Evolutionary conservation across 2,888 invertebrate species (phyloP).

Genomic region (Limulus polyphemus): DNA sequence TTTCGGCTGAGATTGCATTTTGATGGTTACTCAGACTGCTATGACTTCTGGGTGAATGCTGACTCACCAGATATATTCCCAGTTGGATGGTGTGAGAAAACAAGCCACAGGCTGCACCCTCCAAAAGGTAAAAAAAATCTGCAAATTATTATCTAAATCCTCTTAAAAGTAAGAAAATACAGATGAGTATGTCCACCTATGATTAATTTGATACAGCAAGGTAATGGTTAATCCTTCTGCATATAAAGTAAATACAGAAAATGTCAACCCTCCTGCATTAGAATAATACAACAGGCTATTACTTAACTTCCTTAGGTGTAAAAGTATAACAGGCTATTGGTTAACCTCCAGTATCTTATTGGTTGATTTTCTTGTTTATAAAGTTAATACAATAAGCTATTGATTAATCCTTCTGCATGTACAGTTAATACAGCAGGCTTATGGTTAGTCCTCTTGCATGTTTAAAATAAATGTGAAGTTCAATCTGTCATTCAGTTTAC

Average conservation of each 20-base stretch:
- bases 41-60: conserved; percentile 88
- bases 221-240: neutral
- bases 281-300: no score
- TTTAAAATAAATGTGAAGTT: no score
- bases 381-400: neutral
- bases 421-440: no score
- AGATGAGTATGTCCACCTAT: neutral
- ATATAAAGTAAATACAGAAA: no score
- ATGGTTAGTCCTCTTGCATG: no score
- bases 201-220: neutral
- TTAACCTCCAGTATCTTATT: no score
- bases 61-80: conserved; percentile 86
- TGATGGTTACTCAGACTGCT: conserved; percentile 74
- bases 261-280: no score
- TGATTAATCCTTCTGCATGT: neutral
- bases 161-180: conserved; percentile 36
- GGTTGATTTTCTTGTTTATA: no score
- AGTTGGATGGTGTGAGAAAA: conserved; percentile 83
- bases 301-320: no score
- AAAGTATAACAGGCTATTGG: no score
- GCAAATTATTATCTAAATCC: neutral
- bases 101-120: conserved; percentile 60
- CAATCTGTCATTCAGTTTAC: no score
- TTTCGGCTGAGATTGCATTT: conserved; percentile 76
- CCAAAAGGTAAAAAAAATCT: conserved; percentile 47